Evolutionary conservation across 2,797 vertebrate species (phyloP).

Genomic region (Gymnothorax javanicus): DNA sequence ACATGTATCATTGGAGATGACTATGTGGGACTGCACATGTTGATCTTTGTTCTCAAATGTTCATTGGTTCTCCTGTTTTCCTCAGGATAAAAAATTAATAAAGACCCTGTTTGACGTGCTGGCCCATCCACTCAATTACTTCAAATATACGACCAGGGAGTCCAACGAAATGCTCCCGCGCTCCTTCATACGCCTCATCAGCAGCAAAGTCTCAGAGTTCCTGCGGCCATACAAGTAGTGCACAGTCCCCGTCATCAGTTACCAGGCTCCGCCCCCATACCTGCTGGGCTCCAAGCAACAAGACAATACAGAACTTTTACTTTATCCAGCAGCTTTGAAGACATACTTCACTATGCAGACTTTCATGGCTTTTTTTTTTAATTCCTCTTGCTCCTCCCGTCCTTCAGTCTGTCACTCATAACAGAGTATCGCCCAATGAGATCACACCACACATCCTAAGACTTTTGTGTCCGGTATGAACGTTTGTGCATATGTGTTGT

Average conservation of each 20-base stretch:
- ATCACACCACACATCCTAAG: not conserved
- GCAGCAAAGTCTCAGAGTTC: slow-evolving; percentile 97
- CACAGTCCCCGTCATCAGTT: slow-evolving; percentile 33
- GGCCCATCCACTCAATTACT: slow-evolving; percentile 98
- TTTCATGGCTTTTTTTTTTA: slow-evolving; percentile 41
- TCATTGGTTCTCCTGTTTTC: slow-evolving; percentile 34
- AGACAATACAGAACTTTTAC: slow-evolving; percentile 48
- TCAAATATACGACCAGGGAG: slow-evolving; percentile 96
- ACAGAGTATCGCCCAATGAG: not conserved
- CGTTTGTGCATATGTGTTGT: slow-evolving; percentile 27
- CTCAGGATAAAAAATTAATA: slow-evolving; percentile 97
- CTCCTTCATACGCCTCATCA: slow-evolving; percentile 96
- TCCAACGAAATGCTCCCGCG: slow-evolving; percentile 98
- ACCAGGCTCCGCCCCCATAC: slow-evolving; percentile 52
- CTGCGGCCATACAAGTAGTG: slow-evolving; percentile 96
- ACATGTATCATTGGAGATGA: not conserved
- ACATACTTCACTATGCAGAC: slow-evolving; percentile 67
- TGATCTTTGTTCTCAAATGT: not conserved
- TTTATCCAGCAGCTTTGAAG: slow-evolving; percentile 60
- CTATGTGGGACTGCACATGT: not conserved
- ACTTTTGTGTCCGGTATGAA: slow-evolving; percentile 24
- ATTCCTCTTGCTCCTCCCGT: slow-evolving; percentile 41
- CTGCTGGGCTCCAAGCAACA: slow-evolving; percentile 48
- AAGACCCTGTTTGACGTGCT: slow-evolving; percentile 98
- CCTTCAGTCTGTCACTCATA: not conserved